Conservation (phyloP, 2,113 vertebrate species). For the Solea senegalensis region DNA sequence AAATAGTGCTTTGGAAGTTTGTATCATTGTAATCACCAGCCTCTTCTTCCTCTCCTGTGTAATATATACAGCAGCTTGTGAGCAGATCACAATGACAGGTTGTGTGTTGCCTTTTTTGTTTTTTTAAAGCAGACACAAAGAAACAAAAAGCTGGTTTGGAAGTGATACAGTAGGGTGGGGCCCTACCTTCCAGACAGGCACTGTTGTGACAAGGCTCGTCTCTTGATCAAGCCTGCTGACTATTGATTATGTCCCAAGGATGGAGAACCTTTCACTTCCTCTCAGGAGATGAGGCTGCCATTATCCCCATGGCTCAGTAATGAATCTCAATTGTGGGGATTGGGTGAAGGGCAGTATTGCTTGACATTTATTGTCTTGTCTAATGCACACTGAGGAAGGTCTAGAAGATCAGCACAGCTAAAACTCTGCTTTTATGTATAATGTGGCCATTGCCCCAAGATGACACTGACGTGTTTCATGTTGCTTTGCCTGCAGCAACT, state of each 20-base stretch:
- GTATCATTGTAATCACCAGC: conserved; percentile 36
- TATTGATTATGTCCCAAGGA: conserved; percentile 77
- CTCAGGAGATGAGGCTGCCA: conserved; percentile 71
- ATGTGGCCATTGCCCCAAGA: conserved; percentile 55
- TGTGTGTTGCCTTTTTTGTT: conserved; percentile 7
- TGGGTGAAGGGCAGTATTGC: conserved; percentile 63
- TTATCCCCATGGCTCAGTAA: conserved; percentile 72
- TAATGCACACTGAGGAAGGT: conserved; percentile 63
- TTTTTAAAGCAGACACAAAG: conserved; percentile 7
- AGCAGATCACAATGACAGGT: conserved; percentile 19
- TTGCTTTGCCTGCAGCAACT: conserved; percentile 5
- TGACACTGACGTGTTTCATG: conserved; percentile 33
- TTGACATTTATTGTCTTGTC: conserved; percentile 81
- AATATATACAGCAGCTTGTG: conserved; percentile 10
- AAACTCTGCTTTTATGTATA: conserved; percentile 55
- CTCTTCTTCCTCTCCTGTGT: conserved; percentile 10
- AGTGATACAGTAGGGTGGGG: conserved; percentile 13
- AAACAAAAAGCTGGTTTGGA: conserved; percentile 27
- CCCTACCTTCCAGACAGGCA: conserved; percentile 42
- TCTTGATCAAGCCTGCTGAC: conserved; percentile 59
- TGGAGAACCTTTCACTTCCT: conserved; percentile 73
- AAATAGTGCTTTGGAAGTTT: conserved; percentile 40
- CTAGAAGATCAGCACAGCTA: conserved; percentile 59
- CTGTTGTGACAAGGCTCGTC: conserved; percentile 40
- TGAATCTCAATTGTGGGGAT: conserved; percentile 76